A percentile compares a stretch with the other conserved stretches of the same genome.
phyloP scores from a whole-genome alignment of 1,140 invertebrate species.

The Calosoma granatense region DNA sequence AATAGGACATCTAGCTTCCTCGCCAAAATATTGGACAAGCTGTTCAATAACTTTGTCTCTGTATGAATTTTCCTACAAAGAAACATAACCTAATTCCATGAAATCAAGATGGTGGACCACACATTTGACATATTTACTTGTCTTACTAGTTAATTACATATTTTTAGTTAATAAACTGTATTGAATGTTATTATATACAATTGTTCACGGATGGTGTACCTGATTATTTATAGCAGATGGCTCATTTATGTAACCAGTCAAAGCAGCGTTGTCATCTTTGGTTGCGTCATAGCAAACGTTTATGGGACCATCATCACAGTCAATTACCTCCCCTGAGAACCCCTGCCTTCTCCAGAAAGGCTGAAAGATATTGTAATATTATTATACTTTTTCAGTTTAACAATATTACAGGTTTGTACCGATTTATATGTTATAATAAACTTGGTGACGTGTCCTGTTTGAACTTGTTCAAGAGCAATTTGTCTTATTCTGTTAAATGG shows the following conservation, averaged over 20 bases:
- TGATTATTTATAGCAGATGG: too few relatives aligned
- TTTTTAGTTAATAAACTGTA: too few relatives aligned
- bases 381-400: background rate
- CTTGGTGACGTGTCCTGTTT: conserved; percentile 7
- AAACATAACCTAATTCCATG: too few relatives aligned
- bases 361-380: conserved; percentile 14
- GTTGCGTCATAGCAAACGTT: conserved; percentile 14
- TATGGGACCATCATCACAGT: conserved; percentile 11
- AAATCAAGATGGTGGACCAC: too few relatives aligned
- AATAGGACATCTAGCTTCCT: conserved; percentile 18
- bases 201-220: too few relatives aligned
- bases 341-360: conserved; percentile 18
- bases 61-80: background rate
- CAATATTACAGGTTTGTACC: conserved; percentile 13
- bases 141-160: too few relatives aligned
- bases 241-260: conserved; percentile 15
- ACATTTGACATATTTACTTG: too few relatives aligned
- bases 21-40: conserved; percentile 18
- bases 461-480: conserved; percentile 7
- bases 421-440: conserved; percentile 18
- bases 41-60: conserved; percentile 15
- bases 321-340: conserved; percentile 17
- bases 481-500: background rate
- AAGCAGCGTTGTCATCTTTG: conserved; percentile 4
- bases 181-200: too few relatives aligned